Conservation (phyloP, 2,113 vertebrate species). For the Phoenicopterus ruber region DNA sequence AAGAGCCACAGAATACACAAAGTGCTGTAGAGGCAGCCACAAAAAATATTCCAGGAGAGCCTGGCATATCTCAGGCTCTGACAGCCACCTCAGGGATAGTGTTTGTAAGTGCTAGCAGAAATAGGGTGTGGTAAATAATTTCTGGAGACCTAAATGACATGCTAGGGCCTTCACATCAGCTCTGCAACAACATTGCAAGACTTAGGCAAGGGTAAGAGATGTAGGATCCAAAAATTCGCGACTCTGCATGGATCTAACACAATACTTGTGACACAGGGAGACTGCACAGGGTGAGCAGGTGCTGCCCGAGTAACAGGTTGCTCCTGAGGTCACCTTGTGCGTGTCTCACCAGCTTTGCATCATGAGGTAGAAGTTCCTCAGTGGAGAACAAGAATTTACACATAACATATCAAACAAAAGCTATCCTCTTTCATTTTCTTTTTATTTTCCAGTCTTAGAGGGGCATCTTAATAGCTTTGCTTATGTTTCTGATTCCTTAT, state of each 20-base stretch:
- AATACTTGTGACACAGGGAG: neutral
- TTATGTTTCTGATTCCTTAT: neutral
- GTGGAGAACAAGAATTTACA: neutral
- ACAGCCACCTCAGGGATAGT: neutral
- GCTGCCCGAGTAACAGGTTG: neutral
- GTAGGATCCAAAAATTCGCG: neutral
- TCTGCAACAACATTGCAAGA: neutral
- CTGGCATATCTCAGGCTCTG: neutral
- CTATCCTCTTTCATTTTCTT: neutral
- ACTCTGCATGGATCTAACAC: neutral
- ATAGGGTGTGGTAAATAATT: neutral
- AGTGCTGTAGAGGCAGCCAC: neutral
- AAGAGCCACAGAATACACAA: neutral
- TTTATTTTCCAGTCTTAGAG: neutral
- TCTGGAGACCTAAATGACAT: neutral
- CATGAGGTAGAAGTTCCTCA: neutral
- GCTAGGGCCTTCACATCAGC: neutral
- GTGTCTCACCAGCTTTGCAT: neutral
- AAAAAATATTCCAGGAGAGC: neutral
- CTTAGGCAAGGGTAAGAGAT: neutral
- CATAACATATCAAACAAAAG: neutral
- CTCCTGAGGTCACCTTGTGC: neutral
- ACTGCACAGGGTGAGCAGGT: neutral
- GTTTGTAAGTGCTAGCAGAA: neutral
- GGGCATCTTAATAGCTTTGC: neutral